Evolutionary conservation across 2,797 vertebrate genomes (phyloP).

Genomic region (Cyprinella venusta): DNA sequence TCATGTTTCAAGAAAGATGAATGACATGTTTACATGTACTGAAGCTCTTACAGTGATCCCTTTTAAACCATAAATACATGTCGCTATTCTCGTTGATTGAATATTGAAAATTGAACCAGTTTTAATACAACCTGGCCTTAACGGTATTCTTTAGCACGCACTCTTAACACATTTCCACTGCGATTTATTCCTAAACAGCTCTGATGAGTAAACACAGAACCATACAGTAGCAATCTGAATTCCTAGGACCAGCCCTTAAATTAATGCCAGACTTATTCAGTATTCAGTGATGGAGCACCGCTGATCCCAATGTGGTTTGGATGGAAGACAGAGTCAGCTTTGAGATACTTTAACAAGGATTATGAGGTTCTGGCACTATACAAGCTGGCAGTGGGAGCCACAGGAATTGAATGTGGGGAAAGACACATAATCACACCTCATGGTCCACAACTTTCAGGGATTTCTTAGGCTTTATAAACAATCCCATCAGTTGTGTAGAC

Average conservation of each 20-base stretch:
- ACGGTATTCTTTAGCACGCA: neutral
- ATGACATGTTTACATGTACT: neutral
- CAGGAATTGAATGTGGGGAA: constrained; percentile 37
- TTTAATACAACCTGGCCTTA: neutral
- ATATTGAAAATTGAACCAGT: constrained; percentile 3
- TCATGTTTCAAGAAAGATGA: neutral
- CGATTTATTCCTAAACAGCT: constrained; percentile 6
- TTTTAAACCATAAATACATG: neutral
- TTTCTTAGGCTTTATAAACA: constrained; percentile 26
- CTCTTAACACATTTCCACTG: neutral
- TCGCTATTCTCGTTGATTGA: neutral
- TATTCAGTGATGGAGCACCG: constrained; percentile 39
- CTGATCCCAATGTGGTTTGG: constrained; percentile 48
- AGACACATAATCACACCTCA: constrained; percentile 25
- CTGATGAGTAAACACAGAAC: neutral
- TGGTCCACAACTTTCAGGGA: constrained; percentile 44
- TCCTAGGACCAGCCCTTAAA: constrained; percentile 47
- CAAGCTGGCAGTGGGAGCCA: constrained; percentile 30
- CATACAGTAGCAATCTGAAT: constrained; percentile 5
- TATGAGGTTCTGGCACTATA: constrained; percentile 40
- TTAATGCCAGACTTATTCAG: constrained; percentile 47
- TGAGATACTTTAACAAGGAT: constrained; percentile 47
- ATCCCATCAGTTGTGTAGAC: constrained; percentile 44
- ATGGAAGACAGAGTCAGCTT: constrained; percentile 46
- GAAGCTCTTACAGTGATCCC: neutral